Evolutionary conservation across 2,888 invertebrate species (phyloP), one percentile per base, ranked within the genome.

Genomic region (Diploptera punctata): DNA sequence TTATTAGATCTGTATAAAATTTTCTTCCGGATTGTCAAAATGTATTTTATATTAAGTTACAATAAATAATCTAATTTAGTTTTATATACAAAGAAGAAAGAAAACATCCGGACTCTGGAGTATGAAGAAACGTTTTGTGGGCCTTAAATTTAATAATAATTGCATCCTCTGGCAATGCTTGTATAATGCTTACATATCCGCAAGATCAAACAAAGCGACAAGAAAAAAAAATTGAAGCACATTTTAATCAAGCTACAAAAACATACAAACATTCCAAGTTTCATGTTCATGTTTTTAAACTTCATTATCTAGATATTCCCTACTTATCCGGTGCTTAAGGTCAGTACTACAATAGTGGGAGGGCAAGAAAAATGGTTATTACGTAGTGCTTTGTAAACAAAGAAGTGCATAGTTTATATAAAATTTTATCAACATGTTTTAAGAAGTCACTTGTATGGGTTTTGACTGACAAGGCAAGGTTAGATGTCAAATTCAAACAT

Each of bases 131-230:
- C 2, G 57, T 57, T 57, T 57, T 29, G 18, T n/a, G 4, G 47
- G 65, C 65, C 26, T 47, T 47, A 65, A 29, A 47, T 65, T 65
- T 44, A 65, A 65, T 29, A 47, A 65, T 47, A 65, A 65, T 47
- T 47, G 65, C 47, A 29, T 26, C 47, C 65, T 47, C n/a, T 65
- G 47, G 26, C 47, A 29, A 16, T 13, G 16, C 31, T n/a, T n/a
- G 2, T 9, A 57, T 31, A 43, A 21, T 44, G 65, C 29, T 44
- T 26, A 47, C 26, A 47, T 47, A 47, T 65, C 65, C 47, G 65
- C 65, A 4, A 65, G 47, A 65, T 65, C 65, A 65, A 65, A 65
- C 65, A 65, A n/a, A 44, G 62, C 38, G 65, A 29, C 57, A 10
- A 2, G 24, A 24, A 9, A 24, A 52, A 52, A 5, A 10, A 21